Percentiles rank a stretch among this genome's conserved stretches.
These are phyloP conservation scores for Tarsius wallacei DNA, from an alignment of 2,797 vertebrate species.

Conservation along the genomic window DNA sequence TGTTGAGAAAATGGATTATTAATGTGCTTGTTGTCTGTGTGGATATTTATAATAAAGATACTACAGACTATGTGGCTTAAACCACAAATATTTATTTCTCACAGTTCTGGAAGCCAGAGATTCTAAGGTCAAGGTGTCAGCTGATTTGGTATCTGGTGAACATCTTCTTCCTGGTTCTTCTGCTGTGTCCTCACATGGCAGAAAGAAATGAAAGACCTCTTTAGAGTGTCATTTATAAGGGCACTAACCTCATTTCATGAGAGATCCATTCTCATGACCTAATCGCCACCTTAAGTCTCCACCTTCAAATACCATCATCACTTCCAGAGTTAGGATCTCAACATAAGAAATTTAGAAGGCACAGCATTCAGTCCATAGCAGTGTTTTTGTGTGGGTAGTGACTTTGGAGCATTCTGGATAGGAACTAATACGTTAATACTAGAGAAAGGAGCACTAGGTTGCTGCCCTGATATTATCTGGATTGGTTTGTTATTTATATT, in stretches of 20 bases:
- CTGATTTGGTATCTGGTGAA: background rate
- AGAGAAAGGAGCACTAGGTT: background rate
- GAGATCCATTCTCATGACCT: background rate
- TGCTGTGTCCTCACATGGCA: background rate
- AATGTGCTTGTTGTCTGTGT: background rate
- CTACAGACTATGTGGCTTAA: background rate
- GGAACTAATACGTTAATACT: background rate
- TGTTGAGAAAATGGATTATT: background rate
- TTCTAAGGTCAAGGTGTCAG: background rate
- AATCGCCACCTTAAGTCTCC: background rate
- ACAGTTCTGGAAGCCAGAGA: background rate
- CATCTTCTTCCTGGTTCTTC: background rate
- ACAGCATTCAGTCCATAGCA: background rate
- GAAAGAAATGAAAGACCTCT: background rate
- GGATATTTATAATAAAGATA: background rate
- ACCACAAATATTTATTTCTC: background rate
- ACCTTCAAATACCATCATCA: background rate
- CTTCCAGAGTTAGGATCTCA: background rate
- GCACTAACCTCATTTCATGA: background rate
- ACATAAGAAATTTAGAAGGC: background rate
- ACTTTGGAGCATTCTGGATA: background rate
- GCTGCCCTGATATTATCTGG: background rate
- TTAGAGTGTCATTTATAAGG: background rate
- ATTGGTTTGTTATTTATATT: background rate
- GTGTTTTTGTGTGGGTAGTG: background rate